These are phyloP conservation scores for Plecotus auritus DNA, from an alignment of 2,113 vertebrate species.

Conservation along the genomic window DNA sequence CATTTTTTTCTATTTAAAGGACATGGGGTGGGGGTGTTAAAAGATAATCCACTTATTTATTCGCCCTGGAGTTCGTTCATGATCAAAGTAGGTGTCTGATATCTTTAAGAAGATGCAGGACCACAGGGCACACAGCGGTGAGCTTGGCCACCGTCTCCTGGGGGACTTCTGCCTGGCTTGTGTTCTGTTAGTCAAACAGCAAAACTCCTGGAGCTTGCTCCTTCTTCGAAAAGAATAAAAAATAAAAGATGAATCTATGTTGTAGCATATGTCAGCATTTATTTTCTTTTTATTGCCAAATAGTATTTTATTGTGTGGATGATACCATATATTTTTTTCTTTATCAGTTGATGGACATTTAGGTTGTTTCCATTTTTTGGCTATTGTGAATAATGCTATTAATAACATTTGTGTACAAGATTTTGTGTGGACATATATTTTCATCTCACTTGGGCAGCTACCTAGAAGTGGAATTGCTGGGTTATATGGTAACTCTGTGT, in stretches of 20 bases:
- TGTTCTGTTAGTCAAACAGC: constrained; percentile 57
- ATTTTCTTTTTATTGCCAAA: constrained; percentile 29
- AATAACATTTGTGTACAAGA: background rate
- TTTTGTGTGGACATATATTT: background rate
- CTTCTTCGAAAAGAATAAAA: no score
- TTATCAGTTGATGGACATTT: background rate
- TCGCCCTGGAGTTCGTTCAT: constrained; percentile 60
- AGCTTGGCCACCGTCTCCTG: background rate
- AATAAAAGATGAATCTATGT: no score
- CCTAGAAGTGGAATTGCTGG: background rate
- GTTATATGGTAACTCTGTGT: background rate
- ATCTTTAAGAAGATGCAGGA: constrained; percentile 68
- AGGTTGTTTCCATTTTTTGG: background rate
- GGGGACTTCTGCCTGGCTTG: constrained; percentile 26
- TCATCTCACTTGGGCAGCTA: background rate
- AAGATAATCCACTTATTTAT: constrained; percentile 76
- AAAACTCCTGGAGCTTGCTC: background rate
- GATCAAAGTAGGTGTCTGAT: constrained; percentile 60
- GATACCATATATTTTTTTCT: constrained; percentile 8
- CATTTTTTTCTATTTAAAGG: constrained; percentile 55
- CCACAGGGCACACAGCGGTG: background rate
- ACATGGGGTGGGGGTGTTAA: background rate
- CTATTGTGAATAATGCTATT: background rate
- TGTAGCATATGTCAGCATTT: background rate
- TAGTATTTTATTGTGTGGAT: constrained; percentile 25